These are phyloP conservation scores for Plusia festucae DNA, from an alignment of 2,888 invertebrate genomes.

Conservation along the genomic window DNA sequence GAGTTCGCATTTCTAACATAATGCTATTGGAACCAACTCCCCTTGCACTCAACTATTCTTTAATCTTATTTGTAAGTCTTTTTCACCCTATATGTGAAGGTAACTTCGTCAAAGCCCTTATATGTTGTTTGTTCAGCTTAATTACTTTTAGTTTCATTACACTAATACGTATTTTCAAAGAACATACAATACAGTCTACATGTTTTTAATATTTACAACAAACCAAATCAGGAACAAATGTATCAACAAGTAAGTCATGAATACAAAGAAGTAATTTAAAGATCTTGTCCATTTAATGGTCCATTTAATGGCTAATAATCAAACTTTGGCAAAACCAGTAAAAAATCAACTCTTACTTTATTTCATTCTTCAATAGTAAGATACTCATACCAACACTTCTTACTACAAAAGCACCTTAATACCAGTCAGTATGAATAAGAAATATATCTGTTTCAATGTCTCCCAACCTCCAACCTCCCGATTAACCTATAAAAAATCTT, in stretches of 20 bases:
- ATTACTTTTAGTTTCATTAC: background rate
- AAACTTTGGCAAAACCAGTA: too few relatives aligned
- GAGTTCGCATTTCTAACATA: slow-evolving; percentile 65
- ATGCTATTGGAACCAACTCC: slow-evolving; percentile 53
- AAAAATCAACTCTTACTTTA: background rate
- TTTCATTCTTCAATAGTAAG: background rate
- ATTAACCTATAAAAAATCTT: slow-evolving; percentile 49
- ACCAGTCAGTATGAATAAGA: background rate
- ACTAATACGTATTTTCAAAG: too few relatives aligned
- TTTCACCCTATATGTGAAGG: slow-evolving; percentile 44
- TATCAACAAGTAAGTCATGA: too few relatives aligned
- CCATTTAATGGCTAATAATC: too few relatives aligned
- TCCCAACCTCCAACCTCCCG: slow-evolving; percentile 17
- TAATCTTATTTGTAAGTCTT: slow-evolving; percentile 55
- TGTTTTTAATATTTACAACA: too few relatives aligned
- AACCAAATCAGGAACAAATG: too few relatives aligned
- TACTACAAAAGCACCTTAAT: background rate
- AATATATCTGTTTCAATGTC: slow-evolving; percentile 9
- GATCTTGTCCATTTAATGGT: too few relatives aligned
- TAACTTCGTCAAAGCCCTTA: slow-evolving; percentile 9
- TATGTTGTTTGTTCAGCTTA: background rate
- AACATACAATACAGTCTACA: too few relatives aligned
- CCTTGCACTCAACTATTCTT: slow-evolving; percentile 49
- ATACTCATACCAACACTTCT: background rate
- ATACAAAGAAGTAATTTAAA: too few relatives aligned